Evolutionary conservation across 2,797 vertebrate genomes (phyloP).

Genomic region (Chelon labrosus): DNA sequence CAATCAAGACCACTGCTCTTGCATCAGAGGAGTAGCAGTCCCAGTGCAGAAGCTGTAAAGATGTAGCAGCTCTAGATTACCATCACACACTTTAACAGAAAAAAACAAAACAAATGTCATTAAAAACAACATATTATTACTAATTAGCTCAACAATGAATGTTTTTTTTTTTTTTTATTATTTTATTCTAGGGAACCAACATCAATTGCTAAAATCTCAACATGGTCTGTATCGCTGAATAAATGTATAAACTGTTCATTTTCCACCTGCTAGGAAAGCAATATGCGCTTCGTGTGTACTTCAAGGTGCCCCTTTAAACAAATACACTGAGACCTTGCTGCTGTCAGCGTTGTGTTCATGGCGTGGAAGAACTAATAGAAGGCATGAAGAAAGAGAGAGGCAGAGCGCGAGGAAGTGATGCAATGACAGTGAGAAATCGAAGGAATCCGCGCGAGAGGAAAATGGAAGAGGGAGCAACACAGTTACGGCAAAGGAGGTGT

Average conservation of each 20-base stretch:
- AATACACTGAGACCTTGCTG: background rate
- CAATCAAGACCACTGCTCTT: constrained; percentile 13
- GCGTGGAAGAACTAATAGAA: background rate
- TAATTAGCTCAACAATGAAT: background rate
- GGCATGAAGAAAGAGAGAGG: background rate
- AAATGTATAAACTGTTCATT: background rate
- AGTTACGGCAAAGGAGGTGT: constrained; percentile 23
- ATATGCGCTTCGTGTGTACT: background rate
- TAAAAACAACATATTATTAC: too few relatives aligned
- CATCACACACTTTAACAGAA: background rate
- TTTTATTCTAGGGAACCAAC: background rate
- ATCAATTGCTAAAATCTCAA: background rate
- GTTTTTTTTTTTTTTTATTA: background rate
- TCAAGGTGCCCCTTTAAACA: background rate
- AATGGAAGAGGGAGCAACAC: constrained; percentile 24
- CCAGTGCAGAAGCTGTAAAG: too few relatives aligned
- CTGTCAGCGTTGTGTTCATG: constrained; percentile 2
- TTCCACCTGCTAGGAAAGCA: background rate
- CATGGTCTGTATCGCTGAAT: background rate
- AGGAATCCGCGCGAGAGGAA: constrained; percentile 29
- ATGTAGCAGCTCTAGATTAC: background rate
- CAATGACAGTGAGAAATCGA: constrained; percentile 3
- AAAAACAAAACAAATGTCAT: too few relatives aligned
- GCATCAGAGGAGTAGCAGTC: background rate
- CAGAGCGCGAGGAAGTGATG: constrained; percentile 4